phyloP scores from a whole-genome alignment of 2,797 vertebrate genomes.

The Aphelocoma californica region DNA sequence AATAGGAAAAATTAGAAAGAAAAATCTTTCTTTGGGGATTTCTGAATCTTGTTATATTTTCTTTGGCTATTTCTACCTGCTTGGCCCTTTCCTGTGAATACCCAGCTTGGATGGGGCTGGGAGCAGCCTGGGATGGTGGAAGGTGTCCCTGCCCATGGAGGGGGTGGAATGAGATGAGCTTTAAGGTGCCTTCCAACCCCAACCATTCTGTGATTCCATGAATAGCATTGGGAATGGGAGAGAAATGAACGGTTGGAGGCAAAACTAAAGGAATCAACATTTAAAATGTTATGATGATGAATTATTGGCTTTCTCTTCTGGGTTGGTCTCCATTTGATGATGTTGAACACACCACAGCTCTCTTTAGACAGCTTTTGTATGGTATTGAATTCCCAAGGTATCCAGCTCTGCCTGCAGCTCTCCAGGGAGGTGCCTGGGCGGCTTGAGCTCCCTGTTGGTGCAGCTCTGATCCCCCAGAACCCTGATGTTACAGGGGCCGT shows the following conservation, averaged over 20 bases:
- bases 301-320: no score
- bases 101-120: not conserved
- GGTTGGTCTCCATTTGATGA: not conserved
- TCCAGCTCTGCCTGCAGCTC: not conserved
- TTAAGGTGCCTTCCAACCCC: no score
- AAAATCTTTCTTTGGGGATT: not conserved
- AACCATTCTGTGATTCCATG: not conserved
- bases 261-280: not conserved
- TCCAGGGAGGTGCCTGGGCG: not conserved
- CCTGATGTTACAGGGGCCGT: not conserved
- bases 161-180: not conserved
- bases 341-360: not conserved
- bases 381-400: not conserved
- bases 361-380: no score
- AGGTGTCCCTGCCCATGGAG: not conserved
- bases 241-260: not conserved
- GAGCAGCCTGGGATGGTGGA: not conserved
- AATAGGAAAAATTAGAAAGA: not conserved
- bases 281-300: not conserved
- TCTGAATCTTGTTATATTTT: not conserved
- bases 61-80: not conserved
- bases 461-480: not conserved
- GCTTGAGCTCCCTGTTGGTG: not conserved
- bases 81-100: not conserved
- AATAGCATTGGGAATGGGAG: no score